Conservation (phyloP, 2,113 vertebrate species). For the Mola mola region DNA sequence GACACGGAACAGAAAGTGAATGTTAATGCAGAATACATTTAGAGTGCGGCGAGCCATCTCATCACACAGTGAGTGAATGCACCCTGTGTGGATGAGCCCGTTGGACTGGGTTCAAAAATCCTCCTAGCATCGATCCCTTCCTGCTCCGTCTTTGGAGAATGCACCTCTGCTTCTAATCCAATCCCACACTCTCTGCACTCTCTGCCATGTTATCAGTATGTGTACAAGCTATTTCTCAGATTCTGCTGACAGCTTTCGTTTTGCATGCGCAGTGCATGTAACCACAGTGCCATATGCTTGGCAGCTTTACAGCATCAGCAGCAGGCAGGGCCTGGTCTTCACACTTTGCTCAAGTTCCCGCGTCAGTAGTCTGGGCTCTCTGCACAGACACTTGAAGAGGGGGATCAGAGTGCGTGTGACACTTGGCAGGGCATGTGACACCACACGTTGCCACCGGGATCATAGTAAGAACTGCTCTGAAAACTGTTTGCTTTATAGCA, state of each 20-base stretch:
- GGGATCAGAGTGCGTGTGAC: slow-evolving; percentile 34
- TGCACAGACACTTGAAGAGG: background rate
- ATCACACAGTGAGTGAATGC: slow-evolving; percentile 37
- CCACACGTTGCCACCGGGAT: slow-evolving; percentile 15
- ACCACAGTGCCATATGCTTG: background rate
- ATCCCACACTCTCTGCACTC: slow-evolving; percentile 45
- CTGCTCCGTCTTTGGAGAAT: slow-evolving; percentile 48
- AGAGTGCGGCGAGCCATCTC: slow-evolving; percentile 10
- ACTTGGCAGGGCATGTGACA: slow-evolving; percentile 34
- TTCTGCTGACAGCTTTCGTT: slow-evolving; percentile 59
- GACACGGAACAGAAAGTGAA: slow-evolving; percentile 9
- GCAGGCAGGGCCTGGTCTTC: background rate
- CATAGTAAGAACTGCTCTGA: slow-evolving; percentile 18
- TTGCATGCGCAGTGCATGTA: slow-evolving; percentile 30
- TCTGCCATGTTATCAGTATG: slow-evolving; percentile 18
- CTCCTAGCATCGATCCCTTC: slow-evolving; percentile 67
- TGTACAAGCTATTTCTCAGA: slow-evolving; percentile 29
- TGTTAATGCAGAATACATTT: slow-evolving; percentile 45
- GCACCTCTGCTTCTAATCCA: slow-evolving; percentile 47
- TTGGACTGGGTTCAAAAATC: too few relatives aligned
- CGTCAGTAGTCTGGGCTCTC: background rate
- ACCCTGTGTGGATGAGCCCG: slow-evolving; percentile 36
- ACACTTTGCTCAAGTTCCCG: slow-evolving; percentile 18
- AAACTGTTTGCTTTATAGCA: slow-evolving; percentile 48
- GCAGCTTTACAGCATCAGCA: slow-evolving; percentile 33